Evolutionary conservation across 2,888 invertebrate species (phyloP).

Genomic region (Pedicia rivosa): DNA sequence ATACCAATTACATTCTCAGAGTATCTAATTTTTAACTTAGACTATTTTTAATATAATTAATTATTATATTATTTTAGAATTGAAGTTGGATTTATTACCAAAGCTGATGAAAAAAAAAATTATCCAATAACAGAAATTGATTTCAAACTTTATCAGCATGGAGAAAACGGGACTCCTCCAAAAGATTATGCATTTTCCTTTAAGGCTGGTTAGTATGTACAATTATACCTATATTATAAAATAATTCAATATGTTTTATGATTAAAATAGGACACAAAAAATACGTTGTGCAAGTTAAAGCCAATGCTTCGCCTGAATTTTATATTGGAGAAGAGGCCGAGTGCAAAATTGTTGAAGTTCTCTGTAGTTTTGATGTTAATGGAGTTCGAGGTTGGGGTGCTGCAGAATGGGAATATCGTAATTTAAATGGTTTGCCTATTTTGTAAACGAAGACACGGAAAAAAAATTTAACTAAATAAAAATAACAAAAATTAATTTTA

Average conservation of each 20-base stretch:
- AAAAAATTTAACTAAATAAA: no score
- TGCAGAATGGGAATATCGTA: slow-evolving; percentile 48
- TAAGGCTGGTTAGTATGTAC: slow-evolving; percentile 33
- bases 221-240: neutral
- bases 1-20: slow-evolving; percentile 43
- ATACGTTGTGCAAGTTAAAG: slow-evolving; percentile 36
- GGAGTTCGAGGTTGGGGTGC: slow-evolving; percentile 46
- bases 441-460: no score
- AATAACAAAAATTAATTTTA: no score
- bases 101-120: slow-evolving; percentile 24
- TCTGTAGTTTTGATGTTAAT: slow-evolving; percentile 41
- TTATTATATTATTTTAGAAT: slow-evolving; percentile 30
- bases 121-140: slow-evolving; percentile 32
- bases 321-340: slow-evolving; percentile 44
- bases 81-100: slow-evolving; percentile 44
- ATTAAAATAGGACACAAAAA: no score
- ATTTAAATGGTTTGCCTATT: no score
- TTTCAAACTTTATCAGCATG: slow-evolving; percentile 42
- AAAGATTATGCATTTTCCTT: slow-evolving; percentile 44
- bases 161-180: slow-evolving; percentile 40
- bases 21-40: slow-evolving; percentile 26
- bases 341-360: slow-evolving; percentile 39
- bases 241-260: slow-evolving; percentile 6
- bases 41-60: slow-evolving; percentile 2
- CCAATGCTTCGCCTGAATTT: slow-evolving; percentile 36